Evolutionary conservation across 2,113 vertebrate genomes (phyloP).

Genomic region (Protobothrops flavoviridis): DNA sequence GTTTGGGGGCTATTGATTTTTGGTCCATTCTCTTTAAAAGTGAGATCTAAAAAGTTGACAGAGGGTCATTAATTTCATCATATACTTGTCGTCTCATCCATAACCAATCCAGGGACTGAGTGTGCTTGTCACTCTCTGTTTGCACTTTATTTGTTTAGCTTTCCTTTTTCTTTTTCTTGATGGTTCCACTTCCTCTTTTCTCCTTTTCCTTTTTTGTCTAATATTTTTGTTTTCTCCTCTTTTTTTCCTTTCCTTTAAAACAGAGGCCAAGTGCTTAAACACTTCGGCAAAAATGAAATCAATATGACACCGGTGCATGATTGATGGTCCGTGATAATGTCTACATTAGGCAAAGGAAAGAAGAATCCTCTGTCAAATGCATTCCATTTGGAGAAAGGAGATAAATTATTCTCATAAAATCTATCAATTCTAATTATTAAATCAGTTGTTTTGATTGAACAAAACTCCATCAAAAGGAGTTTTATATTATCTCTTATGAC

Average conservation of each 20-base stretch:
- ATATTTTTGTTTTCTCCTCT: conserved; percentile 43
- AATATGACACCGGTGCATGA: background rate
- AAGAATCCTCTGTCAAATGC: conserved; percentile 34
- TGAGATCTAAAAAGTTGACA: conserved; percentile 90
- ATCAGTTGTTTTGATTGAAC: background rate
- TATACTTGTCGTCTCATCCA: conserved; percentile 83
- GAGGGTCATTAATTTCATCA: conserved; percentile 90
- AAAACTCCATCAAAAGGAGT: conserved; percentile 29
- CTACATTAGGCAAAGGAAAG: conserved; percentile 19
- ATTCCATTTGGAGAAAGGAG: conserved; percentile 44
- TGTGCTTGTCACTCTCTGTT: conserved; percentile 84
- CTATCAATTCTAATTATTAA: conserved; percentile 64
- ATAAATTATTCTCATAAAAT: conserved; percentile 44
- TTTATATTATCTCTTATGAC: conserved; percentile 30
- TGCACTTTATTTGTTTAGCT: conserved; percentile 91
- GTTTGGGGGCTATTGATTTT: conserved; percentile 89
- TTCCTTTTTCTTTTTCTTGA: conserved; percentile 65
- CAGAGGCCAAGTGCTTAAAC: background rate
- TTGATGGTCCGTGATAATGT: conserved; percentile 38
- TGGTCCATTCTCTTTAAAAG: conserved; percentile 85
- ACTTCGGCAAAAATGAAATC: conserved; percentile 15
- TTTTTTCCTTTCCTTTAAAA: conserved; percentile 44
- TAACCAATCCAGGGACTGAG: conserved; percentile 81
- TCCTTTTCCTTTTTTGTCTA: conserved; percentile 39
- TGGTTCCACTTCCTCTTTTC: conserved; percentile 60